Base-by-base conservation (phyloP, 1,140 invertebrate genomes). In the Lineus longissimus region DNA sequence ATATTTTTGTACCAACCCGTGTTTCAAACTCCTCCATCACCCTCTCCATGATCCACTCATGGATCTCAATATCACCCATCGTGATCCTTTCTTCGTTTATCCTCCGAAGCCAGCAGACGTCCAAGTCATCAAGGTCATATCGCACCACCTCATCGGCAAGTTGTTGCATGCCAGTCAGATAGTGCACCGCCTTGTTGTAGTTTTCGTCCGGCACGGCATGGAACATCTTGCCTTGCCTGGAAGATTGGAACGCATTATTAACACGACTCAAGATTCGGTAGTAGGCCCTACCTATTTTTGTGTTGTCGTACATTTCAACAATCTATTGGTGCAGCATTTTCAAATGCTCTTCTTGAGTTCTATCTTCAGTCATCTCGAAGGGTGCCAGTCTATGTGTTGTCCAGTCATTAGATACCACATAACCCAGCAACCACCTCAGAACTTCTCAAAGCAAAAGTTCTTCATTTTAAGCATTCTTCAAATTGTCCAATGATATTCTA, bases 111-210 rank as follows among this genome's bases (percentile, higher is more conserved):
- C 95, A 99, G 36, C 89, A 87, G 56, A 91, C 88, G 84, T 98
- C 96, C 64, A 89, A 87, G 71, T 94, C 91, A 84, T 98, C 95
- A 70, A 98, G 85, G 81, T 98, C 95, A 83, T 98, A 98, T 62
- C 89, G 88, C 89, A 90, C 76, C 29, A 93, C 90, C 73, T 93
- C 91, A 78, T 97, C 94, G 13, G 94, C 90, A 78, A 90, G 85
- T 33, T 91, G 85, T 58, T 91, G 91, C 64, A 92, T 91, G 65
- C 88, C 90, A 62, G 92, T 93, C 67, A 96, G 83, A 74, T 89
- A 87, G 83, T 96, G 93, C 68, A 90, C 87, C 62, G 94, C 92
- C 31, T 88, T 74, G 75, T 88, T 88, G 81, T 92, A 97, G 74
- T 89, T 88, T 72, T 91, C 90, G 82, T 96, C 93, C 74, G 92